Conservation (phyloP, 1,140 invertebrate species). For the Hirudo medicinalis region DNA sequence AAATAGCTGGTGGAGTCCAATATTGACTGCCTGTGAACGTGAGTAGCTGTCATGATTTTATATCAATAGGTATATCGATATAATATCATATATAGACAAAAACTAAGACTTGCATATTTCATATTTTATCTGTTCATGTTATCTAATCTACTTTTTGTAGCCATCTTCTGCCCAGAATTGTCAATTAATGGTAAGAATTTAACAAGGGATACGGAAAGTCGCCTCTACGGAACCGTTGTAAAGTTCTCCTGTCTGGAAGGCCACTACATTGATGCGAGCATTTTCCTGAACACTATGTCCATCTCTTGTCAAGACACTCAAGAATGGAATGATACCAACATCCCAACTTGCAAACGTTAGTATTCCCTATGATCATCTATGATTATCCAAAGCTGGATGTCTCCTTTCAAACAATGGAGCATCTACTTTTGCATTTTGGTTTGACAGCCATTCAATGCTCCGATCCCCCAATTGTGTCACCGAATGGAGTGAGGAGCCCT, state of each 20-base stretch:
- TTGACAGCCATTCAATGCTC: conserved; percentile 1
- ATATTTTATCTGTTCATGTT: neutral
- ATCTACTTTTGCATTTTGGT: neutral
- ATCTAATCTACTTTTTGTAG: conserved; percentile 1
- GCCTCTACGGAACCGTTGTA: conserved; percentile 20
- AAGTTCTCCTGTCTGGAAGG: conserved; percentile 17
- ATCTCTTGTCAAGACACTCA: conserved; percentile 11
- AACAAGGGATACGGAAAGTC: conserved; percentile 1
- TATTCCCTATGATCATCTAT: neutral
- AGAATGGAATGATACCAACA: conserved; percentile 12
- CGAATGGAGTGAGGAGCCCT: conserved; percentile 7
- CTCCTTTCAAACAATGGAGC: neutral
- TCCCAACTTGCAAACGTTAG: conserved; percentile 15
- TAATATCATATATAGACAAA: neutral
- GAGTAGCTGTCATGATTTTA: neutral
- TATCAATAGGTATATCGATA: neutral
- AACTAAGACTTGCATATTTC: no score
- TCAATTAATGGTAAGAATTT: conserved; percentile 6
- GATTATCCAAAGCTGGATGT: no score
- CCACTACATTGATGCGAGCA: conserved; percentile 19
- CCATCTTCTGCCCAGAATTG: conserved; percentile 17
- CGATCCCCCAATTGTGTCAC: neutral
- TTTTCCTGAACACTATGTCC: neutral
- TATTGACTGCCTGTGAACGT: conserved; percentile 22
- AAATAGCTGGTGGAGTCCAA: conserved; percentile 20